Conservation (phyloP, 2,797 vertebrate genomes). For the Pseudomugil gertrudae region DNA sequence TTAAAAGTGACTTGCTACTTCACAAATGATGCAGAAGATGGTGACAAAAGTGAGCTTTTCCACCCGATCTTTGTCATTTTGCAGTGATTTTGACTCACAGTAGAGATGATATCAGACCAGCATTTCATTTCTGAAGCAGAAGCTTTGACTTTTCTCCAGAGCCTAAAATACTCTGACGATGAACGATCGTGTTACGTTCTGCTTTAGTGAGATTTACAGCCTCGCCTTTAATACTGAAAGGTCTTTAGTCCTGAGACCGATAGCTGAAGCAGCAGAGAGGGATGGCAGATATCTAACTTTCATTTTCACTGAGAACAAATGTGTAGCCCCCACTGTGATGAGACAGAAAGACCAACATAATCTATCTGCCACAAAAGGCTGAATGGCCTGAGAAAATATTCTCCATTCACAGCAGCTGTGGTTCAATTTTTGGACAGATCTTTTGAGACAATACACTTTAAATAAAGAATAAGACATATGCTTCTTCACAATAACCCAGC, state of each 20-base stretch:
- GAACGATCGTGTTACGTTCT: slow-evolving; percentile 13
- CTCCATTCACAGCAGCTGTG: slow-evolving; percentile 14
- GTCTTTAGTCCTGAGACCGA: slow-evolving; percentile 40
- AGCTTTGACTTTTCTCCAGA: slow-evolving; percentile 36
- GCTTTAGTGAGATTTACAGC: slow-evolving; percentile 61
- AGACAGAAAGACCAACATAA: slow-evolving; percentile 40
- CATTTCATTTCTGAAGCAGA: slow-evolving; percentile 19
- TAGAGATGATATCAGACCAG: neutral
- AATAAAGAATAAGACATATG: neutral
- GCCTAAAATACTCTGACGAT: slow-evolving; percentile 40
- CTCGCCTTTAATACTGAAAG: slow-evolving; percentile 39
- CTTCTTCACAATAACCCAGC: neutral
- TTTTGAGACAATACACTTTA: slow-evolving; percentile 25
- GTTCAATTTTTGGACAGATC: slow-evolving; percentile 33
- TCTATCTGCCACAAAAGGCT: slow-evolving; percentile 53
- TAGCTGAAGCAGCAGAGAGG: slow-evolving; percentile 33
- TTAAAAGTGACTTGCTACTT: too few species aligned
- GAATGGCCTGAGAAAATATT: slow-evolving; percentile 33
- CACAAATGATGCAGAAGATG: neutral
- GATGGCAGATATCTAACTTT: slow-evolving; percentile 42
- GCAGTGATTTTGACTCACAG: neutral
- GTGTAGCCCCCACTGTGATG: slow-evolving; percentile 15
- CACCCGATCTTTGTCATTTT: slow-evolving; percentile 4
- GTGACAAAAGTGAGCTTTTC: neutral
- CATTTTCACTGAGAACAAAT: slow-evolving; percentile 59